Base-by-base conservation (phyloP, 2,113 vertebrate species). In the Lepisosteus osseus region DNA sequence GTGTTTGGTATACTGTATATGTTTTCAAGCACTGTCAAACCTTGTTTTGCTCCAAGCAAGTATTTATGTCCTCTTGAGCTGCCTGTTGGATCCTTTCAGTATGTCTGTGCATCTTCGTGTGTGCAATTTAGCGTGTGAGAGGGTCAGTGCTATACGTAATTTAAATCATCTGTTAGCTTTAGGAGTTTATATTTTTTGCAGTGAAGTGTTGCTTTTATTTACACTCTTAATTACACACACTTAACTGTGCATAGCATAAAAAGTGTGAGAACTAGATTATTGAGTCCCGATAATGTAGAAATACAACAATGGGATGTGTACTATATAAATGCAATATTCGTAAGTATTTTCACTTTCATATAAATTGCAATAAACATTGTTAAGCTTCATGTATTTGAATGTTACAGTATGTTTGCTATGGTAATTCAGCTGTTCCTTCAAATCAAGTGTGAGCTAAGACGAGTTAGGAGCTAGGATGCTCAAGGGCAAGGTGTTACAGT, bases 121-220 rank as follows among this genome's bases (percentile, higher is more conserved):
- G n/a, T 63, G 17, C 42, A 47, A 7, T 47, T 43, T 17, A 62
- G 14, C 5, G 57, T 59, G 57, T 9, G 13, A 62, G 43, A 42
- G 29, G n/a, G 12, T 14, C 51, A 2, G 42, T 61, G 3, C 17
- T n/a, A 47, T n/a, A 62, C 51, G 29, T 59, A 59, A 59, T 62
- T 70, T 63, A n/a, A 51, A 62, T 62, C 62, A 57, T 7, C 67
- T 57, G 67, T 29, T 54, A 57, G n/a, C 6, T 70, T 62, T 11
- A 51, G 5, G 5, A 45, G 42, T 41, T 59, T 29, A 43, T 29
- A 69, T 57, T 57, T 42, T 57, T 43, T 57, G 57, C 12, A 57
- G 15, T 69, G 56, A 57, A 57, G 54, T 55, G 42, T 7, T 69
- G 41, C 54, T 40, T 44, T 29, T 17, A 67, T n/a, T 57, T 14